Percentiles rank a stretch among this genome's conserved stretches.
These are phyloP conservation scores for Apis florea DNA, from an alignment of 1,140 invertebrate genomes.

Conservation along the genomic window DNA sequence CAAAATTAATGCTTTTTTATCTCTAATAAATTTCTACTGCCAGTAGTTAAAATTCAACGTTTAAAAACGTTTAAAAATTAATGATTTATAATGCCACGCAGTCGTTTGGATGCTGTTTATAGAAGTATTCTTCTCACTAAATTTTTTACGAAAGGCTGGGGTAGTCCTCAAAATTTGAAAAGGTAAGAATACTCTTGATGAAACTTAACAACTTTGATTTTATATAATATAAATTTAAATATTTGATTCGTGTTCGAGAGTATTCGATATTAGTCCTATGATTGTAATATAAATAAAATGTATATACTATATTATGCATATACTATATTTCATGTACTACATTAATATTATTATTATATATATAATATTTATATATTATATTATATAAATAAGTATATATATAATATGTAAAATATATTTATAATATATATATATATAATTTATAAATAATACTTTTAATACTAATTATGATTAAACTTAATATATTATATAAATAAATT, in stretches of 20 bases:
- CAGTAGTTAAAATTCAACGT: not conserved
- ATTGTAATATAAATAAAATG: not conserved
- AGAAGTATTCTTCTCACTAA: conserved; percentile 93
- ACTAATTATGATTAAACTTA: not conserved
- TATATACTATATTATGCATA: not conserved
- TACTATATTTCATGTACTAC: too few species aligned
- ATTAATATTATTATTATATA: too few species aligned
- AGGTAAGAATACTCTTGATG: conserved; percentile 82
- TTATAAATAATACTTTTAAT: not conserved
- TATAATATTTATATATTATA: too few species aligned
- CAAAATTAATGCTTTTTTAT: not conserved
- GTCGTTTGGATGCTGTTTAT: conserved; percentile 93
- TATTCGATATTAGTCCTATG: not conserved
- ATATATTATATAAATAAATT: not conserved
- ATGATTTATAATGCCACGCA: conserved; percentile 83
- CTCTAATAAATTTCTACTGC: not conserved
- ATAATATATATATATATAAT: too few species aligned
- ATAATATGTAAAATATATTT: too few species aligned
- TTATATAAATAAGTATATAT: too few species aligned
- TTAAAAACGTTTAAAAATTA: not conserved
- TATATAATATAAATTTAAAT: not conserved
- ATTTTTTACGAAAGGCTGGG: conserved; percentile 98
- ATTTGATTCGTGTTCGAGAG: not conserved
- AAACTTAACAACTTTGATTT: not conserved
- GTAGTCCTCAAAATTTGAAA: conserved; percentile 93